A percentile compares a stretch with the other conserved stretches of the same genome.
Conservation (phyloP, 2,113 vertebrate genomes). For the Coreoperca whiteheadi region DNA sequence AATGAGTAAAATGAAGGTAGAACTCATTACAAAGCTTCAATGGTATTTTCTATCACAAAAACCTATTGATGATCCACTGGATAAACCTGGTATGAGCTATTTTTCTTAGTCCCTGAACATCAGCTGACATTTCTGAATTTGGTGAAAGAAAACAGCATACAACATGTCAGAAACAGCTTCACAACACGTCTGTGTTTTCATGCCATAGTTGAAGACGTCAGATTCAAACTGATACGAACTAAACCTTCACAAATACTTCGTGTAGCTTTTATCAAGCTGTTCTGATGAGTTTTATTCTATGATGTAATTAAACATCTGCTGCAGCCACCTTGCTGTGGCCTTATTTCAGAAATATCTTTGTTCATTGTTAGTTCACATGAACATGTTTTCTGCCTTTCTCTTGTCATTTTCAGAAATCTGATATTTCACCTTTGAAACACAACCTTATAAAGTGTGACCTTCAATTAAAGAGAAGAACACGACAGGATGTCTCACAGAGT, state of each 20-base stretch:
- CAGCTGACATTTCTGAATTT: not conserved
- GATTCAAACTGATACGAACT: not conserved
- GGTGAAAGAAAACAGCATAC: not conserved
- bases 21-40: conserved; percentile 43
- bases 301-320: conserved; percentile 1
- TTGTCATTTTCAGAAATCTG: conserved; percentile 1
- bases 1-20: conserved; percentile 40
- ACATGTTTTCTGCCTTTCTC: not conserved
- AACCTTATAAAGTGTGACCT: conserved; percentile 17
- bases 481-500: conserved; percentile 7
- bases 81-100: conserved; percentile 5
- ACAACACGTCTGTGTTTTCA: not conserved
- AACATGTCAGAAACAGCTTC: conserved; percentile 14
- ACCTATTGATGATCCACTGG: not conserved
- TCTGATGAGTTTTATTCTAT: not conserved
- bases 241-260: not conserved
- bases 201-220: not conserved
- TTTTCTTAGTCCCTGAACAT: conserved; percentile 4
- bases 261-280: not conserved
- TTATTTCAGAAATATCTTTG: not conserved
- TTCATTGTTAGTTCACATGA: not conserved
- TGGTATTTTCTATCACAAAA: conserved; percentile 21
- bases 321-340: not conserved
- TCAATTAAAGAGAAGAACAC: conserved; percentile 39
- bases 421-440: conserved; percentile 30